Percentiles rank a stretch among this genome's conserved stretches.
Conservation (phyloP, 1,140 invertebrate genomes). For the Octopus bimaculoides region DNA sequence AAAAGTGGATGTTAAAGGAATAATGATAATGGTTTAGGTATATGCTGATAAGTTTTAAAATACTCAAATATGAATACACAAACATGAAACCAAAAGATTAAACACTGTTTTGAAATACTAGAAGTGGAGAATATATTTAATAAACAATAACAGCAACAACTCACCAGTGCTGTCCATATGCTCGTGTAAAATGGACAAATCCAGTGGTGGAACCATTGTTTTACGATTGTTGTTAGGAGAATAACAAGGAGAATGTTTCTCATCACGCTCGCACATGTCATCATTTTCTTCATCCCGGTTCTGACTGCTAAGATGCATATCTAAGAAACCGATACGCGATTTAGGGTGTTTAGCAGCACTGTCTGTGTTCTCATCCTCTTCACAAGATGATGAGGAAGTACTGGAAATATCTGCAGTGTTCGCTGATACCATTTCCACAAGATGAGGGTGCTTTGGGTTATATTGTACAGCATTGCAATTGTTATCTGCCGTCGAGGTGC, state of each 20-base stretch:
- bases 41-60: too few relatives aligned
- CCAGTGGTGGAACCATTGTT: constrained; percentile 59
- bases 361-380: constrained; percentile 19
- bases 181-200: constrained; percentile 63
- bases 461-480: background rate
- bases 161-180: constrained; percentile 61
- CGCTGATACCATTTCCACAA: background rate
- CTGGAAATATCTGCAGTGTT: constrained; percentile 6
- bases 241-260: constrained; percentile 26
- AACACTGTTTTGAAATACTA: too few relatives aligned
- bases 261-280: constrained; percentile 15
- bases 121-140: too few relatives aligned
- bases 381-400: background rate
- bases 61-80: too few relatives aligned
- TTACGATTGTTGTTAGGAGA: constrained; percentile 43
- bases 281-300: constrained; percentile 10
- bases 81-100: too few relatives aligned
- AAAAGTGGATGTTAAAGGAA: too few relatives aligned
- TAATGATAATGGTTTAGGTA: too few relatives aligned
- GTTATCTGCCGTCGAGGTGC: background rate
- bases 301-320: constrained; percentile 24
- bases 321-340: constrained; percentile 38
- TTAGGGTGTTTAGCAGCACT: constrained; percentile 25
- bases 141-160: background rate
- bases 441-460: background rate